phyloP scores from a whole-genome alignment of 2,797 vertebrate species.

The Micrastur ruficollis region DNA sequence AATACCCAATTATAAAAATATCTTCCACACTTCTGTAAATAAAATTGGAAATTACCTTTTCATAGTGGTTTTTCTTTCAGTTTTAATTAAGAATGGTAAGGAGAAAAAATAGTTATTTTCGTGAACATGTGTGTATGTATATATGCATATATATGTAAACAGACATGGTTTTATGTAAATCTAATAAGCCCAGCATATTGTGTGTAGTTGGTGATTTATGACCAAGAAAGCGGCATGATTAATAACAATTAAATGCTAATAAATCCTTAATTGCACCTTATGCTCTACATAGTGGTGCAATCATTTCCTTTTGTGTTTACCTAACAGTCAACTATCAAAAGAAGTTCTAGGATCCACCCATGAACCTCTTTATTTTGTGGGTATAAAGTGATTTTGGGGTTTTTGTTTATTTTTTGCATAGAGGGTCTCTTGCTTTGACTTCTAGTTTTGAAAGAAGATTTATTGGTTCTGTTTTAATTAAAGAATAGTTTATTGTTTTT shows the following conservation, averaged over 20 bases:
- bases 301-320: neutral
- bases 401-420: neutral
- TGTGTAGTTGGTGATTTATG: neutral
- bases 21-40: neutral
- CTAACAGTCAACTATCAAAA: neutral
- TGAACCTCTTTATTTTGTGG: neutral
- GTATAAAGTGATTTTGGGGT: accelerated
- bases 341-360: neutral
- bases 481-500: neutral
- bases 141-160: accelerated
- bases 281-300: neutral
- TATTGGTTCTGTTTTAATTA: neutral
- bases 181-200: neutral
- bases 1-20: neutral
- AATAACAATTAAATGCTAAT: slow-evolving; percentile 35
- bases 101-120: neutral
- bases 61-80: neutral
- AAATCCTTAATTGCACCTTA: slow-evolving; percentile 21
- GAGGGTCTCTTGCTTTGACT: neutral
- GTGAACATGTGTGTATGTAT: neutral
- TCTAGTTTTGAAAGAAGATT: neutral
- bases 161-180: neutral
- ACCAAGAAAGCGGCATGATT: neutral
- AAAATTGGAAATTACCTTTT: neutral
- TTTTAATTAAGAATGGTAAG: neutral